Evolutionary conservation across 1,140 invertebrate species (phyloP).

Genomic region (Drosophila bocki): DNA sequence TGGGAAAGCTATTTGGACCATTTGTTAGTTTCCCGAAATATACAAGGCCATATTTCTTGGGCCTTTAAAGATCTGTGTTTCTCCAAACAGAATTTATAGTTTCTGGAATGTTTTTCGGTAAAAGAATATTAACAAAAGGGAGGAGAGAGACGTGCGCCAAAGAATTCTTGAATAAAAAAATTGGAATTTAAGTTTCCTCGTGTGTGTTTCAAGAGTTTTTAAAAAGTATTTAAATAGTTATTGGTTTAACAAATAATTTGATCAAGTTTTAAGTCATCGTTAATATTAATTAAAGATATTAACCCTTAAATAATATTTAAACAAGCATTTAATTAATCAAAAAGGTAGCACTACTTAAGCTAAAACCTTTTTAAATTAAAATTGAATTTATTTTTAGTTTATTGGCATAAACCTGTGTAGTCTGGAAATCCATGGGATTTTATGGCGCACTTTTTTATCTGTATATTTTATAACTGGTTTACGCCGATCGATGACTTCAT

Average conservation of each 20-base stretch:
- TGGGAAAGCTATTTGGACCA: background rate
- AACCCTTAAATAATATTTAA: background rate
- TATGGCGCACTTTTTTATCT: constrained; percentile 31
- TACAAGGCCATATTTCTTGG: constrained; percentile 17
- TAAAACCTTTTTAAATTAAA: background rate
- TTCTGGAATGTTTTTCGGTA: constrained; percentile 3
- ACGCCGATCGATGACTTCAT: constrained; percentile 46
- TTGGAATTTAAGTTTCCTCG: background rate
- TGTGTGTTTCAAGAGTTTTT: background rate
- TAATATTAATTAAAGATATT: background rate
- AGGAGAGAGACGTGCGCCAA: background rate
- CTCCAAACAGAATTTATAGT: constrained; percentile 4
- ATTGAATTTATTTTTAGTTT: constrained; percentile 2
- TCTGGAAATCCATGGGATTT: constrained; percentile 12
- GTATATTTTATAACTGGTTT: constrained; percentile 42
- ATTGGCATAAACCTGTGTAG: background rate
- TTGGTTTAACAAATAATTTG: background rate
- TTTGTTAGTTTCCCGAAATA: constrained; percentile 15
- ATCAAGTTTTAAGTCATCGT: background rate
- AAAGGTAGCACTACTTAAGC: background rate
- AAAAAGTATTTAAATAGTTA: background rate
- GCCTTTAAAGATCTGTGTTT: background rate
- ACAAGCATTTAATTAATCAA: too few relatives aligned
- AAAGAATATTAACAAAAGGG: background rate
- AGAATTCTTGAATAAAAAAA: constrained; percentile 2